Conservation (phyloP, 2,113 vertebrate genomes). For the Drymodes brunneopygia region DNA sequence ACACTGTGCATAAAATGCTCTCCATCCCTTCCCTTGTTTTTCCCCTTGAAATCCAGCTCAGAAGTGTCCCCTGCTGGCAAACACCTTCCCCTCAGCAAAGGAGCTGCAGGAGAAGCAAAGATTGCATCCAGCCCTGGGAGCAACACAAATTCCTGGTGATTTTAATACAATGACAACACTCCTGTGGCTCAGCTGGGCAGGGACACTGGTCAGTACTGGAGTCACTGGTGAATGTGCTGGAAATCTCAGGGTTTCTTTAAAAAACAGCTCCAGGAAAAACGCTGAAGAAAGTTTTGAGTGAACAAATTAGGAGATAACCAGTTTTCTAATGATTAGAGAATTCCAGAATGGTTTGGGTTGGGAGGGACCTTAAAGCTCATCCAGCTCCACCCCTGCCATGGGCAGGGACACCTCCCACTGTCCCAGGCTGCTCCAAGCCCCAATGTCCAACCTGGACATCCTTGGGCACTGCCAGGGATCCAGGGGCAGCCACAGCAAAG, state of each 20-base stretch:
- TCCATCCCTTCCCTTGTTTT: not conserved
- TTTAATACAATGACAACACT: not conserved
- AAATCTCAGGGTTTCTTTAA: not conserved
- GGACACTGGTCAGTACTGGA: not conserved
- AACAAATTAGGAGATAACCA: not conserved
- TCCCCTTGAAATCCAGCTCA: slow-evolving; percentile 32
- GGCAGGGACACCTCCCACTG: not conserved
- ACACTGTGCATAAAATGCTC: not conserved
- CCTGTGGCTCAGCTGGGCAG: not conserved
- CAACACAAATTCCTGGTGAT: not conserved
- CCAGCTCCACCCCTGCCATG: fast-evolving
- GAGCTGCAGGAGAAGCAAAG: not conserved
- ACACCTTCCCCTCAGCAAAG: not conserved
- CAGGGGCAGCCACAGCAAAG: not conserved
- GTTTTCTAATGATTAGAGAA: not conserved
- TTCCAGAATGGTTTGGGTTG: not conserved
- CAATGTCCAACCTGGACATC: not conserved
- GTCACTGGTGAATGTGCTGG: not conserved
- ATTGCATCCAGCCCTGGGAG: not conserved
- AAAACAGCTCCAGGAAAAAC: not conserved
- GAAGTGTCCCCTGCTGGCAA: slow-evolving; percentile 66
- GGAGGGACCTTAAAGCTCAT: fast-evolving
- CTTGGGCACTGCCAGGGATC: not conserved
- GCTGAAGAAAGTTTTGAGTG: not conserved
- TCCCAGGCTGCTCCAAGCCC: not conserved